A percentile compares a stretch with the other conserved stretches of the same genome.
These are phyloP conservation scores for Zaprionus camerounensis DNA, from an alignment of 1,140 invertebrate species.

Conservation along the genomic window DNA sequence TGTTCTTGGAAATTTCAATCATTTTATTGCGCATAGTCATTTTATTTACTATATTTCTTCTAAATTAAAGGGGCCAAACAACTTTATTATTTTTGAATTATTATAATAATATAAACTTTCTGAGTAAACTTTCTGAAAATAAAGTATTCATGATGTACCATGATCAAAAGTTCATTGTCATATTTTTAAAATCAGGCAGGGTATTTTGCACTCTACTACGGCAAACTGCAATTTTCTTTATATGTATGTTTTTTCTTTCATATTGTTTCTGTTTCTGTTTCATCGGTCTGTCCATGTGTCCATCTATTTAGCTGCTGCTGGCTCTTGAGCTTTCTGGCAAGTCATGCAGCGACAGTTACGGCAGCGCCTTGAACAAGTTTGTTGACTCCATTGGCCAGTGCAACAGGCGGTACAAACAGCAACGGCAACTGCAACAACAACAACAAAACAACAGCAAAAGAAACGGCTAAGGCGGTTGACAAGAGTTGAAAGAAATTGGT, in stretches of 20 bases:
- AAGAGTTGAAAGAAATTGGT: conserved; percentile 69
- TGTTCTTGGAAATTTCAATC: background rate
- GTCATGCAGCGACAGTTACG: conserved; percentile 52
- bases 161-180: no score
- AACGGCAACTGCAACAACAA: conserved; percentile 5
- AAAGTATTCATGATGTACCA: no score
- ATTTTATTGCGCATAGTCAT: background rate
- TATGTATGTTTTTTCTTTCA: conserved; percentile 8
- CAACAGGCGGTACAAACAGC: conserved; percentile 28
- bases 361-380: conserved; percentile 72
- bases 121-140: no score
- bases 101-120: no score
- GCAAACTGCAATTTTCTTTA: background rate
- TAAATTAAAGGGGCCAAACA: no score
- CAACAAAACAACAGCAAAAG: conserved; percentile 29
- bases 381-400: conserved; percentile 68
- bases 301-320: conserved; percentile 5
- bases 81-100: no score
- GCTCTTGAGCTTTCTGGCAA: conserved; percentile 51
- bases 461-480: conserved; percentile 32
- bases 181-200: background rate
- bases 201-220: background rate
- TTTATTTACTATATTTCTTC: background rate
- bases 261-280: conserved; percentile 24
- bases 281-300: conserved; percentile 4